Base-by-base conservation (phyloP, 2,113 vertebrate genomes). In the Eudorcas thomsonii region DNA sequence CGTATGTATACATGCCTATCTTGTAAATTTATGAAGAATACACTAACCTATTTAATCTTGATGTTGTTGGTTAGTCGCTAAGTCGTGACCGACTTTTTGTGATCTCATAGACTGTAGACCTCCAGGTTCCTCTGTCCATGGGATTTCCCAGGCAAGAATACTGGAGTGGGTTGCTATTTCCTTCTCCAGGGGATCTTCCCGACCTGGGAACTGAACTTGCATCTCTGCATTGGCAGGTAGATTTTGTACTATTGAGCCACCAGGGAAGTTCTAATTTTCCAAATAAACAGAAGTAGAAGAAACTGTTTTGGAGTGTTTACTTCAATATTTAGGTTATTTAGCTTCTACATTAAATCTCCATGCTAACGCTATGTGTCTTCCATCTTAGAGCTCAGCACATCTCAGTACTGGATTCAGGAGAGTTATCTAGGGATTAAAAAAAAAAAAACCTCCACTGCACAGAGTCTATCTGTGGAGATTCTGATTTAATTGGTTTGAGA, bases 261-360 rank as follows among this genome's bases (percentile, higher is more conserved):
- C 71, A 77, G 21, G 23, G 23, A 77, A 43, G 36, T 43, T 43
- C 36, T 77, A 43, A 50, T 74, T 90, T 95, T 88, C 36, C 92
- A 88, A 96, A 87, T 92, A 84, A 90, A 23, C 28, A 80, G 54
- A 93, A 78, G 6, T 39, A 93, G 26, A 78, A 11, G 36, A 92
- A 93, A 12, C 28, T 60, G 33, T 52, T 95, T 84, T 19, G 21
- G 74, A 97, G 43, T 55, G 13, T 86, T 96, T 86, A 28, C 15
- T 88, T 96, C 80, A 90, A 54, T 88, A 36, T 88, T 88, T 90
- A 78, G 64, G 30, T 74, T 91, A 30, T 78, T 96, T 96, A 54
- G 30, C 16, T 64, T 98, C 54, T 90, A 45, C 36, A 14, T 62
- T 45, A 89, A 83, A 90, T 84, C 45, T 12, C 55, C 7, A 19